Base-by-base conservation (phyloP, 2,797 vertebrate species). In the Ceryle rudis region DNA sequence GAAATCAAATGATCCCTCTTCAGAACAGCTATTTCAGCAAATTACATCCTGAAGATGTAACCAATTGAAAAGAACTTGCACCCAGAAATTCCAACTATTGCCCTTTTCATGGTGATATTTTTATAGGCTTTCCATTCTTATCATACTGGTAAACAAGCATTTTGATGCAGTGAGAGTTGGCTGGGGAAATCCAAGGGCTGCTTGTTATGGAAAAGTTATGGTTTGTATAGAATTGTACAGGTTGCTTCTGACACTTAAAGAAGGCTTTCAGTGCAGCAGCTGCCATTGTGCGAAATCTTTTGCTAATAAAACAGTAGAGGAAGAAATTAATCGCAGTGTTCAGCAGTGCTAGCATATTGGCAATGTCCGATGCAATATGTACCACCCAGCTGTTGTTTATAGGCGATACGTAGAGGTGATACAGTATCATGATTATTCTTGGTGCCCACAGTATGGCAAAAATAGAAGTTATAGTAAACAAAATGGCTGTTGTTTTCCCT, bases 291-390 rank as follows among this genome's bases (percentile, higher is more conserved):
- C 99, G 98, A 97, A 99, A 99, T 16, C 99, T 98, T 98, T 99
- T 99, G 98, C 99, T 99, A 96, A 99, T 99, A 97, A 99, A 99
- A 96, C 99, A 99, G 97, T 99, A 99, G 72, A 99, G 98, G 98
- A 99, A 99, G 98, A 99, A 99, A 97, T 99, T 99, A 98, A 99
- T 99, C 3, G 99, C 99, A 1, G 99, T 99, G 98, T 99, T 99
- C 88, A 99, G 98, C 80, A 99, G 97, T 0, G 99, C 99, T 5
- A 99, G 97, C 99, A 99, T 99, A 91, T 99, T 99, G 16, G 99
- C 99, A 9, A 99, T 61, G 33, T 99, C 99, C 0, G 99, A 99
- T 79, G 99, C 98, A 60, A 99, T 97, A 73, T 99, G 99, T 17
- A 99, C 98, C 73, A 99, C 96, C 92, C 98, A 98, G 86, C 98